Conservation (phyloP, 1,140 invertebrate genomes). For the Dendrolimus kikuchii region DNA sequence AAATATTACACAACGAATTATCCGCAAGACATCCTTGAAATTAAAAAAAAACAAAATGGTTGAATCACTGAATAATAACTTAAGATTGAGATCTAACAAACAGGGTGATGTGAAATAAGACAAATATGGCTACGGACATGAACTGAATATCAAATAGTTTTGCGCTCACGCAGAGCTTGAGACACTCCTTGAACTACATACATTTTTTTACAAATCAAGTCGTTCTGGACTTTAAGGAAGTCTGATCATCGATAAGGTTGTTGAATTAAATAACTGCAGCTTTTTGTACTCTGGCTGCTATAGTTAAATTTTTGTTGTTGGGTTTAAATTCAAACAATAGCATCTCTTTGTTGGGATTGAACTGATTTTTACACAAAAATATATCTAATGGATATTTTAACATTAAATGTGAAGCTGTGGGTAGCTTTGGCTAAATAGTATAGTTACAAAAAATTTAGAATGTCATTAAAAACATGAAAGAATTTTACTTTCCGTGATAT, state of each 20-base stretch:
- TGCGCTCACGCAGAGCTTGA: slow-evolving; percentile 21
- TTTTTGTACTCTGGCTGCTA: not conserved
- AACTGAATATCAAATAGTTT: slow-evolving; percentile 46
- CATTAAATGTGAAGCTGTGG: too few relatives aligned
- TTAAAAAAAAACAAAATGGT: slow-evolving; percentile 24
- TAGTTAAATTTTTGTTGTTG: not conserved
- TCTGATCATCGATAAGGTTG: slow-evolving; percentile 10
- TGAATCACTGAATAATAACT: slow-evolving; percentile 52
- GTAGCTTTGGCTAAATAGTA: too few relatives aligned
- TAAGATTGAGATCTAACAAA: slow-evolving; percentile 57
- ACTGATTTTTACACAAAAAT: too few relatives aligned
- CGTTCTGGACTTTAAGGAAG: slow-evolving; percentile 23
- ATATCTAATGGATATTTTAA: too few relatives aligned
- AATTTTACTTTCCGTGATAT: too few relatives aligned
- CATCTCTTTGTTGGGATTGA: too few relatives aligned
- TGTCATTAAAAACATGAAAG: too few relatives aligned
- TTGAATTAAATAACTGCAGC: slow-evolving; percentile 5
- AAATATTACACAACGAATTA: too few relatives aligned
- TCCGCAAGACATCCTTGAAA: slow-evolving; percentile 22
- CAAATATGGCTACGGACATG: slow-evolving; percentile 56
- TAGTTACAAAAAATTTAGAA: too few relatives aligned
- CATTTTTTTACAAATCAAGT: slow-evolving; percentile 7
- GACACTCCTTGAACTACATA: slow-evolving; percentile 30
- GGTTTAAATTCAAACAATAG: not conserved
- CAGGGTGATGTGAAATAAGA: slow-evolving; percentile 61